Evolutionary conservation across 2,888 invertebrate species (phyloP), one percentile per base, ranked within the genome.

Genomic region (Pristionchus fissidentatus): DNA sequence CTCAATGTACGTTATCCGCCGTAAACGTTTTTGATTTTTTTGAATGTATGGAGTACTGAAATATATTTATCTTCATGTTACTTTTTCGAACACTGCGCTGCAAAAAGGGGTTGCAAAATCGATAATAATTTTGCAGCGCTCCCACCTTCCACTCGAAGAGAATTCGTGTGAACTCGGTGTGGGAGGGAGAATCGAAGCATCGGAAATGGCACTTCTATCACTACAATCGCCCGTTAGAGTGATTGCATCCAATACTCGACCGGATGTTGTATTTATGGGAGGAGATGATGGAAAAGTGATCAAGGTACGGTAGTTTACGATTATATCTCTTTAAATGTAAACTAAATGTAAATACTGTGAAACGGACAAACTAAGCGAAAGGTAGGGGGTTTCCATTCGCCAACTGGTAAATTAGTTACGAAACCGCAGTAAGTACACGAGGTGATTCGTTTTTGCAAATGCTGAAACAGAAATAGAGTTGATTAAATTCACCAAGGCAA

Each of bases 141-240:
- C 91, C n/a, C 88, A 88, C 60, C 86, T 90, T 73, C 90, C 90
- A 3, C 84, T 91, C 52, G 88, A 90, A 26, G 91, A 91, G 83
- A 90, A 91, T 84, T 89, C 91, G 60, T 91, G 91, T 82, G 89
- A 89, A 57, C 84, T 91, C 66, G 91, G 91, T 26, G 91, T 92
- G 43, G 91, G 91, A 62, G 91, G 91, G 3, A 87, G 88, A 13
- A 90, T 91, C 85, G 91, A 91, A 83, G 86, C 88, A 26, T 88
- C 87, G 4, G 87, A 88, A 73, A 85, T 89, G 85, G 84, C 86
- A 22, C 43, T 83, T 43, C 49, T 81, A 43, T 62, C 62, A n/a
- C 60, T 81, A n/a, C 13, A 41, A 7, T 81, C 80, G n/a, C 43
- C 80, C 32, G 32, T 81, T 32, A 29, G 80, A 62, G 35, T 38